phyloP scores from a whole-genome alignment of 2,797 vertebrate genomes.

The Myotis daubentonii region DNA sequence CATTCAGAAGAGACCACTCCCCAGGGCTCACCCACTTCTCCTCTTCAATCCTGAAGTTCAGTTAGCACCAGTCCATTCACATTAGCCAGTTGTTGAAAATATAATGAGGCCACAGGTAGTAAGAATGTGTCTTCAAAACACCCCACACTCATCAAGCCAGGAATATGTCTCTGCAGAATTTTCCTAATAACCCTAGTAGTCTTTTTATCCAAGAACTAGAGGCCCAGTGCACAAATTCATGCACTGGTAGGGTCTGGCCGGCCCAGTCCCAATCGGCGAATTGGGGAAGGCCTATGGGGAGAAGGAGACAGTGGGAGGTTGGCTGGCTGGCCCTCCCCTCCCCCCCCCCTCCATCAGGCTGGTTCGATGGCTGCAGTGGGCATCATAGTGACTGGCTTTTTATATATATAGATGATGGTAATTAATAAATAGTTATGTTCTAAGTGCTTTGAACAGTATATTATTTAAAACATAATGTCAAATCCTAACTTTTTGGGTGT shows the following conservation, averaged over 20 bases:
- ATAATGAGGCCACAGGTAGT: background rate
- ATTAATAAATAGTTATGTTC: background rate
- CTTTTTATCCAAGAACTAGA: background rate
- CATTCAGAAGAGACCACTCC: background rate
- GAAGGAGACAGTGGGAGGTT: too few species aligned
- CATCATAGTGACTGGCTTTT: too few species aligned
- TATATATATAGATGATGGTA: background rate
- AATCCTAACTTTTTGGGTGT: background rate
- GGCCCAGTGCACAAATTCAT: too few species aligned
- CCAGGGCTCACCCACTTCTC: background rate
- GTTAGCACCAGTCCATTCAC: background rate
- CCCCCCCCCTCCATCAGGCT: accelerated
- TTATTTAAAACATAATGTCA: background rate
- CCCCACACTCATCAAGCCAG: background rate
- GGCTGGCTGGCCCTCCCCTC: too few species aligned
- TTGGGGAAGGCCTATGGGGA: too few species aligned
- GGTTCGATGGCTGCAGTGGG: too few species aligned
- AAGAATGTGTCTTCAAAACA: constrained; percentile 8
- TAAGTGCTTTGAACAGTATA: background rate
- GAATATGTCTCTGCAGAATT: background rate
- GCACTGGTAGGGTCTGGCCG: too few species aligned
- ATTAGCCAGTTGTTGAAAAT: constrained; percentile 39
- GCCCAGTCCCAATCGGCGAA: accelerated
- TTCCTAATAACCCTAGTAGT: background rate
- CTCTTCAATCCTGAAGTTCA: constrained; percentile 30